phyloP scores from a whole-genome alignment of 1,140 invertebrate species.

The Goniozus legneri region DNA sequence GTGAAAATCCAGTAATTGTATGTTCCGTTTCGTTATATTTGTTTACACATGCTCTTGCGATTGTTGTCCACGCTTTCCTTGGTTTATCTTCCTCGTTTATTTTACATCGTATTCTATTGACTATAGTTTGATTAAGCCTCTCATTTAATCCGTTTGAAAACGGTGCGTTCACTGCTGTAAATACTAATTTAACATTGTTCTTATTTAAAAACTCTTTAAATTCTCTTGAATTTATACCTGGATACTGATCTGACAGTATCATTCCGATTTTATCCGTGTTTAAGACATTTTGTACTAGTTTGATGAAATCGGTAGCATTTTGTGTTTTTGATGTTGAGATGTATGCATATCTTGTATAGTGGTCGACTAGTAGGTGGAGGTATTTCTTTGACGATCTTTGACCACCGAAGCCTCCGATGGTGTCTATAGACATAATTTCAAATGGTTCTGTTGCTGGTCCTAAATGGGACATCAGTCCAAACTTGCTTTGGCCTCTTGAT shows the following conservation, averaged over 20 bases:
- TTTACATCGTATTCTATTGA: constrained; percentile 27
- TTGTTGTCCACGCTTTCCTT: constrained; percentile 37
- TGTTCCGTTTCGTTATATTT: constrained; percentile 43
- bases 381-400: not conserved
- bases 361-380: constrained; percentile 10
- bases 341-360: constrained; percentile 34
- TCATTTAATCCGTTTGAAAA: constrained; percentile 37
- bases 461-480: constrained; percentile 36
- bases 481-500: constrained; percentile 33
- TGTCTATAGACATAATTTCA: constrained; percentile 44
- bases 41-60: constrained; percentile 37
- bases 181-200: constrained; percentile 29
- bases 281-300: constrained; percentile 8
- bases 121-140: constrained; percentile 8
- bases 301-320: constrained; percentile 39
- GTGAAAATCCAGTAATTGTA: constrained; percentile 35
- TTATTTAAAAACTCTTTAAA: constrained; percentile 32
- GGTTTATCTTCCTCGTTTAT: constrained; percentile 32
- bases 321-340: constrained; percentile 37
- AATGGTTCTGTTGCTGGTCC: constrained; percentile 34
- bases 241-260: constrained; percentile 40
- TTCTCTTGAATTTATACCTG: constrained; percentile 37
- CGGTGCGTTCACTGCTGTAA: constrained; percentile 39
- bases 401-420: constrained; percentile 25
- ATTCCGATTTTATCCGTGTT: constrained; percentile 20